Evolutionary conservation across 2,113 vertebrate genomes (phyloP).

Genomic region (Etheostoma spectabile): DNA sequence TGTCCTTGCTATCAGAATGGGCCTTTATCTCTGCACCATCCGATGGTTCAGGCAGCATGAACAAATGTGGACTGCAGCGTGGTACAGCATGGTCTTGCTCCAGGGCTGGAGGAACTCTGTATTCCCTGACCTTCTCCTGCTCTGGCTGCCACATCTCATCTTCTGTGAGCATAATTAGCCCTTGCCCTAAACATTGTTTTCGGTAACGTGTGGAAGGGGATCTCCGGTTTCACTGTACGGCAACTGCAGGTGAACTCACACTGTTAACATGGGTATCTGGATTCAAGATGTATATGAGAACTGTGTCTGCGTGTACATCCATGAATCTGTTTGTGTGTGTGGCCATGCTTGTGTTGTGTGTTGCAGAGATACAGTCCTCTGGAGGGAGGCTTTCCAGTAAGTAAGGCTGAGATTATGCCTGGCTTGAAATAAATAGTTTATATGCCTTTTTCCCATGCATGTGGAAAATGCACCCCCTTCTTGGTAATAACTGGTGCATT

Average conservation of each 20-base stretch:
- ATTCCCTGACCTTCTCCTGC: conserved; percentile 22
- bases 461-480: too few species aligned
- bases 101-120: background rate
- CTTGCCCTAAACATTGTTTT: too few species aligned
- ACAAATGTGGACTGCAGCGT: background rate
- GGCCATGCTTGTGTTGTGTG: background rate
- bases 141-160: conserved; percentile 18
- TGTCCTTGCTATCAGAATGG: background rate
- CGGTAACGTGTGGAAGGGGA: too few species aligned
- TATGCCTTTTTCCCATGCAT: too few species aligned
- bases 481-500: too few species aligned
- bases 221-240: background rate
- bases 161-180: too few species aligned
- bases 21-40: background rate
- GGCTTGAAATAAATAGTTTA: too few species aligned
- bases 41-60: background rate
- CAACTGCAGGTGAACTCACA: background rate
- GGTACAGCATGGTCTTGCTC: conserved; percentile 7
- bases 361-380: background rate
- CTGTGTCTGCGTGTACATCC: background rate
- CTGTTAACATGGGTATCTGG: background rate
- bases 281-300: background rate
- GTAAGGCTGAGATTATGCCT: background rate
- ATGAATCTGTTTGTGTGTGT: background rate
- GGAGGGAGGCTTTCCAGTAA: background rate